phyloP scores from a whole-genome alignment of 1,140 invertebrate species.

The Aphelenchoides besseyi region DNA sequence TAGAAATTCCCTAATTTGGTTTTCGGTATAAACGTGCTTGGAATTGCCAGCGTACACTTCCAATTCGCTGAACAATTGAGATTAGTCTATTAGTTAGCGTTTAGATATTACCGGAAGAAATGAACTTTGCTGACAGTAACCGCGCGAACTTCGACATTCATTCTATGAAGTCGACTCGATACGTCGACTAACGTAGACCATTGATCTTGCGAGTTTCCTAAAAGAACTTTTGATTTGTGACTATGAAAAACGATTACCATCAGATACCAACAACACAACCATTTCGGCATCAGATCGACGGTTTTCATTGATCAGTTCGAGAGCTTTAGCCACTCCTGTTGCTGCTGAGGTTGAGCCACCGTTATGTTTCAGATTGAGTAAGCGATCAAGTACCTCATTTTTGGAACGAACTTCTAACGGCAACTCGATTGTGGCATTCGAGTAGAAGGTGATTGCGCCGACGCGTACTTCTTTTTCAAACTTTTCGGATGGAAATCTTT shows the following conservation, averaged over 20 bases:
- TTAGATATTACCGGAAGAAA: constrained; percentile 40
- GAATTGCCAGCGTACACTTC: constrained; percentile 42
- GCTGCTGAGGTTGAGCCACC: constrained; percentile 53
- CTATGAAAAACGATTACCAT: too few relatives aligned
- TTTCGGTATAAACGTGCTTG: constrained; percentile 38
- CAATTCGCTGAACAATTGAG: constrained; percentile 18
- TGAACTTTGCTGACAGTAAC: constrained; percentile 51
- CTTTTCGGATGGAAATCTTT: constrained; percentile 16
- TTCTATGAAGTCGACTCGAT: constrained; percentile 32
- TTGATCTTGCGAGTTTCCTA: constrained; percentile 45
- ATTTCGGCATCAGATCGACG: constrained; percentile 27
- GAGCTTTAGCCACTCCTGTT: constrained; percentile 42
- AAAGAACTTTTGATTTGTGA: constrained; percentile 24
- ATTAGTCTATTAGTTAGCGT: background rate
- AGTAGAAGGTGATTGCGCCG: constrained; percentile 47
- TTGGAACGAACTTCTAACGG: constrained; percentile 43
- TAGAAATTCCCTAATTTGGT: constrained; percentile 42
- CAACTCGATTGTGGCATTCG: constrained; percentile 44
- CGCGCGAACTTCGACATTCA: constrained; percentile 34
- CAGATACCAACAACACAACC: constrained; percentile 46
- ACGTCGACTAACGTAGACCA: constrained; percentile 42
- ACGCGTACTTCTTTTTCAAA: constrained; percentile 50
- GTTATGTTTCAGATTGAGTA: constrained; percentile 47
- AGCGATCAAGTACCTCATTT: constrained; percentile 38
- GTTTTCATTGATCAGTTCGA: constrained; percentile 38